A percentile compares a stretch with the other conserved stretches of the same genome.
These are phyloP conservation scores for Pitta sordida DNA, from an alignment of 2,113 vertebrate species.

Conservation along the genomic window DNA sequence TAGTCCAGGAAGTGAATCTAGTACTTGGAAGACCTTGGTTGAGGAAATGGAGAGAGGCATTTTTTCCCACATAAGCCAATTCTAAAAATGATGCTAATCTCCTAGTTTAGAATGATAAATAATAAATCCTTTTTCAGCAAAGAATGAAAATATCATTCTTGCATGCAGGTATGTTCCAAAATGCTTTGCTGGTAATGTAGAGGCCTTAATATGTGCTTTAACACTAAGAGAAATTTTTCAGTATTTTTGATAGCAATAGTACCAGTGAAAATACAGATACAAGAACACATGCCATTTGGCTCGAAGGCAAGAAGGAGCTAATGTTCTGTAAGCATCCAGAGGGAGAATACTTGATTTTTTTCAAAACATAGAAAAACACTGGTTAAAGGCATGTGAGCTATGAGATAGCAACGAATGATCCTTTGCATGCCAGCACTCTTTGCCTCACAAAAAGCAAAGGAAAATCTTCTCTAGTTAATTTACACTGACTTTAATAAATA, in stretches of 20 bases:
- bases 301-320: neutral
- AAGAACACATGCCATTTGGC: neutral
- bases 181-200: neutral
- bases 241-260: neutral
- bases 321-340: neutral
- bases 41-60: neutral
- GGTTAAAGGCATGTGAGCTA: neutral
- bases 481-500: slow-evolving; percentile 29
- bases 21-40: neutral
- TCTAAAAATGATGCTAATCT: neutral
- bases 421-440: neutral
- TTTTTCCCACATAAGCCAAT: neutral
- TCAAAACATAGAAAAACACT: neutral
- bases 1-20: neutral
- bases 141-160: neutral
- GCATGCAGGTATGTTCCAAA: neutral
- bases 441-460: neutral
- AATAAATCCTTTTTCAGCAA: neutral
- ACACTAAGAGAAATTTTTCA: neutral
- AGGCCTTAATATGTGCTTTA: neutral
- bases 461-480: neutral
- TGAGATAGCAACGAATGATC: neutral
- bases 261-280: neutral
- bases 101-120: neutral
- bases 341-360: neutral